Evolutionary conservation across 2,797 vertebrate species (phyloP).

Genomic region (Danio aesculapii): DNA sequence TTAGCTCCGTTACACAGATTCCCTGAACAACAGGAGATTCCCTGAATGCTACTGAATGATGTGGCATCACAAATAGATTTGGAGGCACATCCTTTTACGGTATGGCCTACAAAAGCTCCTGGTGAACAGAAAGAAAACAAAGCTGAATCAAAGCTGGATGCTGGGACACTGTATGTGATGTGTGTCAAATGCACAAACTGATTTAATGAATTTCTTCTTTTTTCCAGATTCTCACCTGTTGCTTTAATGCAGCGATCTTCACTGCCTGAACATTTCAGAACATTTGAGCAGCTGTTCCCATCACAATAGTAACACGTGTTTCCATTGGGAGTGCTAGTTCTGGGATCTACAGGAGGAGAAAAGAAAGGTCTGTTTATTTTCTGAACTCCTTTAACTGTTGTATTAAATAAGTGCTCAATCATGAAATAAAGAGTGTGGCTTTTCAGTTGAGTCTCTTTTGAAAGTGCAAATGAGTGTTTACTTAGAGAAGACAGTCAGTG

Average conservation of each 20-base stretch:
- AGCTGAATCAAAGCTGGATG: no score
- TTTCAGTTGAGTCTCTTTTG: neutral
- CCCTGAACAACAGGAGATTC: neutral
- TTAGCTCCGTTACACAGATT: neutral
- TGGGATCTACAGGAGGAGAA: conserved; percentile 1
- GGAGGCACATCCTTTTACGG: neutral
- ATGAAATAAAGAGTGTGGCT: no score
- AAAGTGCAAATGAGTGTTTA: no score
- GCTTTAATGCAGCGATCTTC: conserved; percentile 5
- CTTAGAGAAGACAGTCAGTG: neutral
- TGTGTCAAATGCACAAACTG: neutral
- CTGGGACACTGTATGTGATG: no score
- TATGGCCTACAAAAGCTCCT: neutral
- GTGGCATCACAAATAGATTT: neutral
- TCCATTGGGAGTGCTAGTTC: neutral
- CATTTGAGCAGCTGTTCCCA: neutral
- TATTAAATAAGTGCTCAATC: neutral
- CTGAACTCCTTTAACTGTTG: neutral
- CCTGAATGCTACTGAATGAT: neutral
- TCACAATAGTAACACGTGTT: conserved; percentile 9
- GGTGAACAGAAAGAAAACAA: neutral
- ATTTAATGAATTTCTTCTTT: no score
- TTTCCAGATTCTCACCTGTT: conserved; percentile 7
- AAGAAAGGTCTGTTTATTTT: neutral
- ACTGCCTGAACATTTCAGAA: neutral